Evolutionary conservation across 2,797 vertebrate species (phyloP).

Genomic region (Cuculus canorus): DNA sequence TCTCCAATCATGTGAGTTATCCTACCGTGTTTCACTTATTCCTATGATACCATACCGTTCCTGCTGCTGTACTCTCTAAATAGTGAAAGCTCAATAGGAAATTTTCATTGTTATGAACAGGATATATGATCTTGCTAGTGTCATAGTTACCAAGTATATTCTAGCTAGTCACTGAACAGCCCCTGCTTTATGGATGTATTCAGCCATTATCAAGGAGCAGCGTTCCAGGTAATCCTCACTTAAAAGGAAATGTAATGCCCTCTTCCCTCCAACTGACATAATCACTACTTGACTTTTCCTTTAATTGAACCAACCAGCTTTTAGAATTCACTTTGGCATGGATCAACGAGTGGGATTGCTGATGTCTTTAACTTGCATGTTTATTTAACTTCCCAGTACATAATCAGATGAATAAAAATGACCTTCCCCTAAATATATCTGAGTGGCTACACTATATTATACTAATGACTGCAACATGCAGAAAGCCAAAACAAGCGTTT

Average conservation of each 20-base stretch:
- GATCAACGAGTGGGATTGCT: neutral
- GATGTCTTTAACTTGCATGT: conserved; percentile 34
- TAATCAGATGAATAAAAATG: conserved; percentile 53
- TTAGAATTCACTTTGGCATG: conserved; percentile 15
- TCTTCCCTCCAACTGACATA: neutral
- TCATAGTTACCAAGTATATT: neutral
- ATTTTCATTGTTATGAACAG: neutral
- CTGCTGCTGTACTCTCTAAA: neutral
- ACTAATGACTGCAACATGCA: conserved; percentile 47
- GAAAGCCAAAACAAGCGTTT: conserved; percentile 60
- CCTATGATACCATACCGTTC: too few relatives aligned
- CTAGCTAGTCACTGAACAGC: neutral
- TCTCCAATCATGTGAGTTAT: too few relatives aligned
- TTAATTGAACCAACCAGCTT: neutral
- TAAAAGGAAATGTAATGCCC: neutral
- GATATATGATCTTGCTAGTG: neutral
- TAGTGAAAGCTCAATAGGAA: neutral
- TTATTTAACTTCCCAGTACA: conserved; percentile 53
- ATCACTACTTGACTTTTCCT: neutral
- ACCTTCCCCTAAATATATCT: conserved; percentile 52
- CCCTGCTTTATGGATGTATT: neutral
- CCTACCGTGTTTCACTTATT: too few relatives aligned
- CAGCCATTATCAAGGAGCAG: neutral
- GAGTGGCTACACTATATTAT: conserved; percentile 35
- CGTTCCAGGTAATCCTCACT: neutral